phyloP scores from a whole-genome alignment of 1,140 invertebrate species.

The Stenopsyche tienmushanensis region DNA sequence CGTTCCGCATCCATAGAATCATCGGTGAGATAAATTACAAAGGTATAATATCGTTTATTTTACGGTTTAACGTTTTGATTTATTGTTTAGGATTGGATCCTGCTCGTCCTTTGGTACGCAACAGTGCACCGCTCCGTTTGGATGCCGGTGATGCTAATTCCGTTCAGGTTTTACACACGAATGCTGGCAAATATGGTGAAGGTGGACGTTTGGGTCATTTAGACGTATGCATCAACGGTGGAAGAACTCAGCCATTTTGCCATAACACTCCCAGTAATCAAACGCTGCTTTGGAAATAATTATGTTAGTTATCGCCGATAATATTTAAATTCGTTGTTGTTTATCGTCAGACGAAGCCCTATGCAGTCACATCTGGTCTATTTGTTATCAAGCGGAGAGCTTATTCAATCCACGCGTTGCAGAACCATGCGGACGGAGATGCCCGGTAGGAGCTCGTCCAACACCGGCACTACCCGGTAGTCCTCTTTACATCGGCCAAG shows the following conservation, averaged over 20 bases:
- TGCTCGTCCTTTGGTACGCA: slow-evolving; percentile 66
- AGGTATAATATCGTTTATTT: no score
- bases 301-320: no score
- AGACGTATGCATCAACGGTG: slow-evolving; percentile 76
- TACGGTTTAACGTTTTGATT: background rate
- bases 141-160: slow-evolving; percentile 65
- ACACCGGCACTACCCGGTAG: slow-evolving; percentile 45
- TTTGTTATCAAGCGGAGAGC: slow-evolving; percentile 75
- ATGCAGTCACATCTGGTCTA: slow-evolving; percentile 72
- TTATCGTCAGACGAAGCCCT: slow-evolving; percentile 60
- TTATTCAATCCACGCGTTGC: slow-evolving; percentile 56
- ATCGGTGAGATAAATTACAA: slow-evolving; percentile 48
- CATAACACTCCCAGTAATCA: slow-evolving; percentile 67
- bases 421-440: slow-evolving; percentile 67
- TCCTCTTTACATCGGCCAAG: slow-evolving; percentile 55
- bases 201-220: slow-evolving; percentile 67
- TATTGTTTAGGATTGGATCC: slow-evolving; percentile 64
- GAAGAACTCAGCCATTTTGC: slow-evolving; percentile 70
- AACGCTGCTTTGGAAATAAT: background rate
- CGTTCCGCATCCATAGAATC: slow-evolving; percentile 63
- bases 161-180: slow-evolving; percentile 74
- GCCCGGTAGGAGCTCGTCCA: slow-evolving; percentile 63
- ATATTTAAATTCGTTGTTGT: no score
- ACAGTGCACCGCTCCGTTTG: slow-evolving; percentile 60
- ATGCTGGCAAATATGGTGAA: slow-evolving; percentile 73